A percentile compares a stretch with the other conserved stretches of the same genome.
phyloP scores from a whole-genome alignment of 2,888 invertebrate genomes.

The Byasa hedistus region DNA sequence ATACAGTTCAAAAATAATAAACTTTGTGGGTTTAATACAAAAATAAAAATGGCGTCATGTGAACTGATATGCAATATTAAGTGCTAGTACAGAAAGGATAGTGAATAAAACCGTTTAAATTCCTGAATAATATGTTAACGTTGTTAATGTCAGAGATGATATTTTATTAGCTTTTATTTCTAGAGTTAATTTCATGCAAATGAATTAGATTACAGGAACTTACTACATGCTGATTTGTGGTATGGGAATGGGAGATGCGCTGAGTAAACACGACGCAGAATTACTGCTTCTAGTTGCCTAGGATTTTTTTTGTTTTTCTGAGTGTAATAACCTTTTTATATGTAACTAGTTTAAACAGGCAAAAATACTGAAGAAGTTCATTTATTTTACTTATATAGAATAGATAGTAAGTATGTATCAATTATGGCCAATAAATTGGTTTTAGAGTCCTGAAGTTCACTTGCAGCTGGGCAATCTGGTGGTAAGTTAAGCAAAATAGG shows the following conservation, averaged over 20 bases:
- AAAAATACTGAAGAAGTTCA: not conserved
- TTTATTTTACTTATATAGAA: not conserved
- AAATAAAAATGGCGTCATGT: too few relatives aligned
- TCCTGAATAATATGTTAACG: not conserved
- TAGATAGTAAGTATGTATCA: too few relatives aligned
- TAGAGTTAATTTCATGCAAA: constrained; percentile 12
- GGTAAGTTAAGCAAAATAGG: too few relatives aligned
- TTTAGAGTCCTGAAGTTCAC: too few relatives aligned
- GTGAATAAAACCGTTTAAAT: not conserved
- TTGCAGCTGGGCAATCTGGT: too few relatives aligned
- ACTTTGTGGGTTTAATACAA: too few relatives aligned
- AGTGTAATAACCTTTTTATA: constrained; percentile 3
- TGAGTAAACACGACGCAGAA: not conserved
- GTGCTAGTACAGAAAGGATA: not conserved
- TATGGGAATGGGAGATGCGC: constrained; percentile 9
- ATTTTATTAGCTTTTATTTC: not conserved
- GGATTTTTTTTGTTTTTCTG: not conserved
- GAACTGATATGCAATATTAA: too few relatives aligned
- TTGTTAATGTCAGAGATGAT: not conserved
- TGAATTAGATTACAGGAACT: not conserved
- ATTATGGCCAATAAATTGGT: too few relatives aligned
- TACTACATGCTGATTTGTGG: not conserved
- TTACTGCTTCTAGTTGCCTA: not conserved
- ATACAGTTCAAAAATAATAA: too few relatives aligned
- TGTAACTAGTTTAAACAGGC: not conserved